These are phyloP conservation scores for Drosophila leontia DNA, from an alignment of 1,140 invertebrate genomes.

Conservation along the genomic window DNA sequence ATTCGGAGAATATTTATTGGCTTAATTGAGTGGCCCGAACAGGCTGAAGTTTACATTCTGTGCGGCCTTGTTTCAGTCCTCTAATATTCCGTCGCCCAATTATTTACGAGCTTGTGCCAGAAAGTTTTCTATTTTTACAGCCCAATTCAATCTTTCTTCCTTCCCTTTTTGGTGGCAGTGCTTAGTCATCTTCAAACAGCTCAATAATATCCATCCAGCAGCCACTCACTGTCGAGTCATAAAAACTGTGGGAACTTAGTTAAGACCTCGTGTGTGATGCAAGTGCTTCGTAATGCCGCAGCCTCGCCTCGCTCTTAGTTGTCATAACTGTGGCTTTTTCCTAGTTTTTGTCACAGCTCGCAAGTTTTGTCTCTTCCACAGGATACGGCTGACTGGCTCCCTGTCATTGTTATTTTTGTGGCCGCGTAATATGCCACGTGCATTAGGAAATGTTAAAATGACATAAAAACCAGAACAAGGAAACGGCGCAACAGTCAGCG, in stretches of 20 bases:
- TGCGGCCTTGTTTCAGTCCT: conserved; percentile 15
- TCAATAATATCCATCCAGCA: conserved; percentile 51
- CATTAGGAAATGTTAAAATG: conserved; percentile 81
- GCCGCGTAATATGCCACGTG: conserved; percentile 68
- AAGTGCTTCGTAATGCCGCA: conserved; percentile 61
- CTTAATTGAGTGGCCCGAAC: conserved; percentile 56
- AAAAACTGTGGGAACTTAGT: conserved; percentile 53
- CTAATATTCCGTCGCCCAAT: conserved; percentile 16
- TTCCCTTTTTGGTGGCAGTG: conserved; percentile 1
- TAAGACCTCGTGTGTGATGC: conserved; percentile 46
- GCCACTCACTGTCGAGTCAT: conserved; percentile 38
- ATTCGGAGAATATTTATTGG: conserved; percentile 66
- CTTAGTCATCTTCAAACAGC: conserved; percentile 61
- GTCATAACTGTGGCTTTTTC: conserved; percentile 55
- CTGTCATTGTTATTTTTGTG: conserved; percentile 53
- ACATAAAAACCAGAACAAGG: conserved; percentile 65
- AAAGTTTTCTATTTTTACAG: conserved; percentile 41
- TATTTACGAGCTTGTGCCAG: conserved; percentile 27
- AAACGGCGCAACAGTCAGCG: conserved; percentile 65
- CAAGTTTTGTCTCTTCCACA: conserved; percentile 50
- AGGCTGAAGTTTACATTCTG: conserved; percentile 19
- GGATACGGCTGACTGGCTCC: conserved; percentile 19
- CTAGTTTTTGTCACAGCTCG: conserved; percentile 33
- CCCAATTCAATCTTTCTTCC: conserved; percentile 3
- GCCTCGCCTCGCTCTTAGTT: conserved; percentile 19